Evolutionary conservation across 53 echinoderm and acorn worm species (phyloP).

Genomic region (Holothuria scabra): DNA sequence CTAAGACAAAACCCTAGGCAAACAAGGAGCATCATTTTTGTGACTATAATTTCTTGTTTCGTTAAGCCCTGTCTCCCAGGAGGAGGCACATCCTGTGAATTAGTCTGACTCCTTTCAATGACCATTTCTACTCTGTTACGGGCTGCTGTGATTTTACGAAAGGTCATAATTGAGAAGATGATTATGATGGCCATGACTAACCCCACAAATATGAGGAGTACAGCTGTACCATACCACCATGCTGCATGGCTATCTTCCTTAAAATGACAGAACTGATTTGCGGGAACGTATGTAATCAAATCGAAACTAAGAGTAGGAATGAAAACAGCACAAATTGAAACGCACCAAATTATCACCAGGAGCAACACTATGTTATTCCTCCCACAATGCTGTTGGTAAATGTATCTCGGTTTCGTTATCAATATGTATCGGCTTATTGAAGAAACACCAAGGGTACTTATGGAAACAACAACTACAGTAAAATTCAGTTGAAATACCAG

Average conservation of each 20-base stretch:
- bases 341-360: conserved; percentile 25
- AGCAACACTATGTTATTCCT: neutral
- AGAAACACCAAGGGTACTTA: conserved; percentile 21
- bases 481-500: conserved; percentile 25
- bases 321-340: conserved; percentile 1
- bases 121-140: conserved; percentile 26
- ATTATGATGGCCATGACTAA: conserved; percentile 12
- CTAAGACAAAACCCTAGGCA: conserved; percentile 34
- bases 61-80: neutral
- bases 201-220: conserved; percentile 8
- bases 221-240: conserved; percentile 33
- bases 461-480: conserved; percentile 22
- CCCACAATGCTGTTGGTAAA: conserved; percentile 23
- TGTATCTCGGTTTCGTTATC: conserved; percentile 32
- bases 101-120: conserved; percentile 11
- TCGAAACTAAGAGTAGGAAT: neutral
- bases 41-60: conserved; percentile 39
- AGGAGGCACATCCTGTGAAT: neutral
- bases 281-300: conserved; percentile 3
- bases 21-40: conserved; percentile 34
- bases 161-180: conserved; percentile 30
- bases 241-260: neutral
- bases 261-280: conserved; percentile 34
- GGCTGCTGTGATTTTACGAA: conserved; percentile 1
- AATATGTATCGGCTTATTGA: conserved; percentile 36